These are phyloP conservation scores for Tachypleus tridentatus DNA, from an alignment of 1,140 invertebrate species.

Conservation along the genomic window DNA sequence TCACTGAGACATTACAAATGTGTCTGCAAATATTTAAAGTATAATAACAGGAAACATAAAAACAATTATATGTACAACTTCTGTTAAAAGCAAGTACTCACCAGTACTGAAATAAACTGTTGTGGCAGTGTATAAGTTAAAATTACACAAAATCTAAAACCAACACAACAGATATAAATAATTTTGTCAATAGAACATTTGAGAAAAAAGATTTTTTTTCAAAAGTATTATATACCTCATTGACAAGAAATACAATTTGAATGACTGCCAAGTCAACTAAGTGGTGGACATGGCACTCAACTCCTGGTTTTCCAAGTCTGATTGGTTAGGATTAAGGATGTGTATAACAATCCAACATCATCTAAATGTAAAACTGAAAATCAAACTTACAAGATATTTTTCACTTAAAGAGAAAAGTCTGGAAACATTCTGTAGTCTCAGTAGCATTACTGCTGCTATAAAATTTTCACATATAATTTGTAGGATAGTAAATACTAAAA, in stretches of 20 bases:
- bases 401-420: too few species aligned
- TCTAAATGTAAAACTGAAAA: too few species aligned
- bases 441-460: too few species aligned
- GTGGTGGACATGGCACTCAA: constrained; percentile 84
- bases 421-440: too few species aligned
- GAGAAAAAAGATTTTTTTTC: background rate
- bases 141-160: constrained; percentile 9
- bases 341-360: too few species aligned
- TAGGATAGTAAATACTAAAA: too few species aligned
- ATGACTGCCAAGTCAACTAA: constrained; percentile 62
- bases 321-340: too few species aligned
- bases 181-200: background rate
- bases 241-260: constrained; percentile 84
- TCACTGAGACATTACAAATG: too few species aligned
- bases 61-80: constrained; percentile 5
- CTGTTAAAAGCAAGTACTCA: background rate
- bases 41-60: constrained; percentile 2
- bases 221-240: constrained; percentile 49
- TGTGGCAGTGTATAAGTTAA: constrained; percentile 3
- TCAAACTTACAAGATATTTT: too few species aligned
- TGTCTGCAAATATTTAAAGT: too few species aligned
- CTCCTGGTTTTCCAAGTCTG: constrained; percentile 85
- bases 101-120: constrained; percentile 4
- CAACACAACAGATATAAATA: background rate
- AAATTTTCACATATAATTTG: too few species aligned